phyloP scores from a whole-genome alignment of 2,888 invertebrate genomes.

The Mythimna impura region DNA sequence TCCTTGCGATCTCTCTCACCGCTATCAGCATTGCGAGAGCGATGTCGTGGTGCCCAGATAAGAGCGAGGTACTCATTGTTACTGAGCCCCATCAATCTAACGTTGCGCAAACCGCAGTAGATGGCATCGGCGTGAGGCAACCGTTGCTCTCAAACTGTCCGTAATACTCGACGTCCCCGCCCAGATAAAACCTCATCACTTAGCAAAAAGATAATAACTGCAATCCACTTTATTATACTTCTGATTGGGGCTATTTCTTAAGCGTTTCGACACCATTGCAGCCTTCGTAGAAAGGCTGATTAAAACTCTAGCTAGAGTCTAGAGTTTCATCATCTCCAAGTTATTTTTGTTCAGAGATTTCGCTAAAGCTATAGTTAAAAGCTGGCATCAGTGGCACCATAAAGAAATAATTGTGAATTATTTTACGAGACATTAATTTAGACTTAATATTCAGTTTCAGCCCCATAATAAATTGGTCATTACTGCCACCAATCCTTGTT shows the following conservation, averaged over 20 bases:
- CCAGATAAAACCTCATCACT: constrained; percentile 62
- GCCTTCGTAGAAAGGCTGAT: constrained; percentile 33
- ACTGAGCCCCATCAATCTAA: constrained; percentile 69
- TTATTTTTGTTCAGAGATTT: constrained; percentile 21
- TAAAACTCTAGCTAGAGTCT: constrained; percentile 10
- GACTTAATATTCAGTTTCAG: constrained; percentile 32
- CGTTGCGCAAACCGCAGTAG: constrained; percentile 70
- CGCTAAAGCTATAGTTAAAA: neutral
- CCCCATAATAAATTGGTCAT: constrained; percentile 29
- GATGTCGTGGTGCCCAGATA: constrained; percentile 51
- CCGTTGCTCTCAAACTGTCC: constrained; percentile 57
- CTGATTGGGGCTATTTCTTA: constrained; percentile 55
- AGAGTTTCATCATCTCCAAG: constrained; percentile 25
- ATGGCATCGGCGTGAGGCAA: constrained; percentile 66
- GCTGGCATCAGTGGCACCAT: neutral
- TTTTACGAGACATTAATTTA: constrained; percentile 38
- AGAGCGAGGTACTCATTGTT: constrained; percentile 64
- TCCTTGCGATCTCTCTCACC: constrained; percentile 24
- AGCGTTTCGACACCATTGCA: constrained; percentile 43
- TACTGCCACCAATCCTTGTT: constrained; percentile 51
- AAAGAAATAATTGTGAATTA: constrained; percentile 5
- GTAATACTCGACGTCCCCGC: constrained; percentile 45
- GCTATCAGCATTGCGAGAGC: constrained; percentile 53
- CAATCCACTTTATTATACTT: constrained; percentile 57
- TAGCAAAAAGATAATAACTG: constrained; percentile 62